These are phyloP conservation scores for Zoanthus gigantus DNA, from an alignment of 92 coral and sea anemone species.

Conservation along the genomic window DNA sequence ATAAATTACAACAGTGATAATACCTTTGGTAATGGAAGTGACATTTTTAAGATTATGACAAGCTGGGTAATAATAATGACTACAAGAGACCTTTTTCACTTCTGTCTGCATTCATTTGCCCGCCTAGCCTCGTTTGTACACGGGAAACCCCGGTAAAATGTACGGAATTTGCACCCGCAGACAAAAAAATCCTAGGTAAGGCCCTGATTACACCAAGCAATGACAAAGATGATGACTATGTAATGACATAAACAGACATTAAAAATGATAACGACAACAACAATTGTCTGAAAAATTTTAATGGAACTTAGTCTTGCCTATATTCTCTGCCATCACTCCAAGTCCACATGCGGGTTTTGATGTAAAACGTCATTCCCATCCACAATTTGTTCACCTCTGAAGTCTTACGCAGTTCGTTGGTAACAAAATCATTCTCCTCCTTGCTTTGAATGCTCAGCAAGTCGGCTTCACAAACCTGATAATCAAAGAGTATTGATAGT, in stretches of 20 bases:
- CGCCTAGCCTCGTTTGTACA: too few relatives aligned
- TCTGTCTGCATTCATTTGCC: too few relatives aligned
- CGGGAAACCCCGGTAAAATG: too few relatives aligned
- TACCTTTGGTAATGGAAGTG: too few relatives aligned
- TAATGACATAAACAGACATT: neutral
- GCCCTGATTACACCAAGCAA: neutral
- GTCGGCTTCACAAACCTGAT: conserved; percentile 66
- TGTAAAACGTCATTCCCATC: conserved; percentile 71
- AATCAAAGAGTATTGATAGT: neutral
- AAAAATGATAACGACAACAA: neutral
- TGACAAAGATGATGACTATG: too few relatives aligned
- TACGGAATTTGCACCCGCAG: too few relatives aligned
- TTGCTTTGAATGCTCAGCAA: conserved; percentile 65
- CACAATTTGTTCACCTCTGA: conserved; percentile 72
- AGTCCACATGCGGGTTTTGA: conserved; percentile 73
- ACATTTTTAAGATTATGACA: too few relatives aligned
- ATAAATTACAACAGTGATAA: too few relatives aligned
- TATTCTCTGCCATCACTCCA: conserved; percentile 72
- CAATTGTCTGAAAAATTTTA: neutral
- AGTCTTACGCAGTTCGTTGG: conserved; percentile 60
- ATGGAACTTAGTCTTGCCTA: conserved; percentile 31
- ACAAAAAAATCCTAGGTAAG: too few relatives aligned
- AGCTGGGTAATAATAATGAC: too few relatives aligned
- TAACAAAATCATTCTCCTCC: conserved; percentile 68
- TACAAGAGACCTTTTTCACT: too few relatives aligned